Percentiles rank a stretch among this genome's conserved stretches.
phyloP scores from a whole-genome alignment of 2,797 vertebrate species.

The Chelidonichthys spinosus region DNA sequence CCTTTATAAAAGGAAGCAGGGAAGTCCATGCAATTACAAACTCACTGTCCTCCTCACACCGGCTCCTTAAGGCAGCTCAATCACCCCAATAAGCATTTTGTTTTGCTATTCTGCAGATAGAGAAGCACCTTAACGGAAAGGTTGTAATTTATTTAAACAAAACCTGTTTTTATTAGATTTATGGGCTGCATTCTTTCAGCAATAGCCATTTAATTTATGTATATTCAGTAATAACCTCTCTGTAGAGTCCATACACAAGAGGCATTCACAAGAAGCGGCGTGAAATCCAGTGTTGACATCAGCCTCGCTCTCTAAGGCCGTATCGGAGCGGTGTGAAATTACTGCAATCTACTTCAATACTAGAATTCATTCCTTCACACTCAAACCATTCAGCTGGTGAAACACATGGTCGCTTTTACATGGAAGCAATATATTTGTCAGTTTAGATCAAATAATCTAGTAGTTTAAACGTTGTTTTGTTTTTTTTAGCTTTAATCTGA shows the following conservation, averaged over 20 bases:
- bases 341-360: not conserved
- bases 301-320: not conserved
- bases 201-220: not conserved
- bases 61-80: not conserved
- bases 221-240: not conserved
- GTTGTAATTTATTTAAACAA: not conserved
- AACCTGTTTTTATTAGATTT: not conserved
- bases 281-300: not conserved
- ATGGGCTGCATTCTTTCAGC: not conserved
- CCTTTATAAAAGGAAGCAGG: no score
- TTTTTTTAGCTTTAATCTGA: not conserved
- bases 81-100: not conserved
- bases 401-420: not conserved
- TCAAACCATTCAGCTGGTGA: not conserved
- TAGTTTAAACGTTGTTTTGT: not conserved
- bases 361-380: not conserved
- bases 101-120: not conserved
- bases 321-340: not conserved
- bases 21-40: no score
- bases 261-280: not conserved
- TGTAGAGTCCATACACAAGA: not conserved
- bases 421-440: not conserved
- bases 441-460: not conserved
- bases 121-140: not conserved
- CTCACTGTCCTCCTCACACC: not conserved